Evolutionary conservation across 2,888 invertebrate genomes (phyloP).

Genomic region (Erebia aethiops): DNA sequence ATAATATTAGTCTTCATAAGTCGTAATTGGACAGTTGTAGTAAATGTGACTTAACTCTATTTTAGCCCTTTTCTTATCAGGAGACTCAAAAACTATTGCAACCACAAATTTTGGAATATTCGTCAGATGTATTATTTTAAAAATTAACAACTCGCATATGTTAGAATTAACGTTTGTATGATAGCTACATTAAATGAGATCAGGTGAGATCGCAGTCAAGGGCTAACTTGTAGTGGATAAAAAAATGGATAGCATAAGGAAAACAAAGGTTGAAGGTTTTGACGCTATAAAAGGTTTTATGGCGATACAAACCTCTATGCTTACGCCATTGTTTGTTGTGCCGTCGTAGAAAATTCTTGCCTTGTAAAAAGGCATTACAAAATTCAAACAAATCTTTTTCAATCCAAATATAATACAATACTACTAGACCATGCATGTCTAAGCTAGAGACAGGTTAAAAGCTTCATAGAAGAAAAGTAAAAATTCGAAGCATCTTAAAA

Average conservation of each 20-base stretch:
- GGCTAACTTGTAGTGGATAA: no score
- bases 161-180: neutral
- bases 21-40: neutral
- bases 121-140: neutral
- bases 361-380: neutral
- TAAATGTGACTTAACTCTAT: conserved; percentile 7
- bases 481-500: neutral
- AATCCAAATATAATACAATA: neutral
- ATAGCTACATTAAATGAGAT: no score
- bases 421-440: neutral
- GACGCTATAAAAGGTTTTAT: no score
- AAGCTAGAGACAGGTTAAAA: neutral
- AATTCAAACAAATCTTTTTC: neutral
- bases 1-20: conserved; percentile 1
- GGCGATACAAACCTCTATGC: neutral
- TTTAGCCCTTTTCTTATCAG: neutral
- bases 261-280: no score
- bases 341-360: neutral
- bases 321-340: neutral
- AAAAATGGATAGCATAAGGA: no score
- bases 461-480: neutral
- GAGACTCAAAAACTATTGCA: neutral
- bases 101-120: neutral
- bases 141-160: neutral
- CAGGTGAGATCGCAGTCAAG: no score